Evolutionary conservation across 2,888 invertebrate genomes (phyloP), one percentile per base, ranked within the genome.

Genomic region (Oscheius sp.): DNA sequence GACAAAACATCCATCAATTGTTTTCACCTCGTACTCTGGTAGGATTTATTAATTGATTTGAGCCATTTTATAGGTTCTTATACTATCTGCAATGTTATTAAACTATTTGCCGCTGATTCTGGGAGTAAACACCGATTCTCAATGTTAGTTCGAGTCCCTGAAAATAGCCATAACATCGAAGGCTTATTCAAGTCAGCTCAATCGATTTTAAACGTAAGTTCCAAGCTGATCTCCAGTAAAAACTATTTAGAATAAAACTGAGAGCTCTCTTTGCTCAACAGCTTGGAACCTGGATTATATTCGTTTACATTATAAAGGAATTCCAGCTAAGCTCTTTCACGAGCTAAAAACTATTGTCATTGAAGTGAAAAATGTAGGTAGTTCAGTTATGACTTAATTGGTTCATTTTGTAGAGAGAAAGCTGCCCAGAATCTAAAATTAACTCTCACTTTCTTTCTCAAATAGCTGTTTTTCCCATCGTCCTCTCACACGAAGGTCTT

Each of bases 1-100:
- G n/a, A 25, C 15, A 17, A 53, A 39, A 10, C 55, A 66, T 57
- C 66, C 66, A 8, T 57, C 55, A 10, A n/a, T 66, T 3, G 42
- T 57, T 2, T 39, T 48, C 15, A 33, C 65, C 1, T 27, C 37
- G 15, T 39, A 65, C 15, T n/a, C 52, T 20, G 65, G 65, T 65
- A 33, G 8, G 23, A n/a, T 34, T 34, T 29, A 42, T 45, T 17
- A 3, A 45, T 17, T 33, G 34, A 1, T 2, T 17, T 1, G 1
- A 2, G 10, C 31, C 5, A 17, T 33, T 55, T 33, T 39, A 8
- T n/a, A 61, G 61, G 27, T 27, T 42, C 29, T 29, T 61, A 61
- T 29, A 61, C 61, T 23, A 20, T 61, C 29, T 61, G 27, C 31
- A 27, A 61, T 17, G 42, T 42, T 6, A 45, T 61, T 15, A 20